Conservation (phyloP, 1,140 invertebrate species). For the Drosophila rhopaloa region DNA sequence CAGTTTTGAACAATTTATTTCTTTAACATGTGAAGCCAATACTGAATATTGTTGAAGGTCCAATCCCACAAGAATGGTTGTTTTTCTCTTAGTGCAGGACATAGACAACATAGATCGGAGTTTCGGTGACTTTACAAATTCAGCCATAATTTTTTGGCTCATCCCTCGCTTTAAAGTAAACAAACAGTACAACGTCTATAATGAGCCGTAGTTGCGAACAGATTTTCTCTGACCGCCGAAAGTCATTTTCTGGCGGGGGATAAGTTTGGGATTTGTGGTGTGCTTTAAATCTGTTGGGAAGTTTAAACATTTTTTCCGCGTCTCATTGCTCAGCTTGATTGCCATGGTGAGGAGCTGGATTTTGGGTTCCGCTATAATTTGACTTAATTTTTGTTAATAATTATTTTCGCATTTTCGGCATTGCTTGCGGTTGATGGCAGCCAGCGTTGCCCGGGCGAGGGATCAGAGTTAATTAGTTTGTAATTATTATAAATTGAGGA, state of each 20-base stretch:
- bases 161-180: conserved; percentile 55
- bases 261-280: conserved; percentile 35
- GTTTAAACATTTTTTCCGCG: conserved; percentile 56
- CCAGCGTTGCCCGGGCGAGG: conserved; percentile 64
- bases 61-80: background rate
- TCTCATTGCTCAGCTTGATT: conserved; percentile 49
- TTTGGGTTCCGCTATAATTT: conserved; percentile 62
- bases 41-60: too few relatives aligned
- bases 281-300: conserved; percentile 63
- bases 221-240: conserved; percentile 48
- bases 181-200: conserved; percentile 53
- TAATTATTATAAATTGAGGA: conserved; percentile 84
- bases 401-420: conserved; percentile 79
- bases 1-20: too few relatives aligned
- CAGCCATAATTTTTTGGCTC: conserved; percentile 13
- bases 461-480: conserved; percentile 82
- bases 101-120: conserved; percentile 5
- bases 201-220: conserved; percentile 76
- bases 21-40: too few relatives aligned
- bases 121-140: conserved; percentile 65
- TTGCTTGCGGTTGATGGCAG: conserved; percentile 65
- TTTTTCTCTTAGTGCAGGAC: conserved; percentile 1
- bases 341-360: conserved; percentile 42
- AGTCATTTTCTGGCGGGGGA: conserved; percentile 46
- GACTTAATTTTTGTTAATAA: conserved; percentile 83